Evolutionary conservation across 2,888 invertebrate genomes (phyloP).

Genomic region (Neocrepidodera transversa): DNA sequence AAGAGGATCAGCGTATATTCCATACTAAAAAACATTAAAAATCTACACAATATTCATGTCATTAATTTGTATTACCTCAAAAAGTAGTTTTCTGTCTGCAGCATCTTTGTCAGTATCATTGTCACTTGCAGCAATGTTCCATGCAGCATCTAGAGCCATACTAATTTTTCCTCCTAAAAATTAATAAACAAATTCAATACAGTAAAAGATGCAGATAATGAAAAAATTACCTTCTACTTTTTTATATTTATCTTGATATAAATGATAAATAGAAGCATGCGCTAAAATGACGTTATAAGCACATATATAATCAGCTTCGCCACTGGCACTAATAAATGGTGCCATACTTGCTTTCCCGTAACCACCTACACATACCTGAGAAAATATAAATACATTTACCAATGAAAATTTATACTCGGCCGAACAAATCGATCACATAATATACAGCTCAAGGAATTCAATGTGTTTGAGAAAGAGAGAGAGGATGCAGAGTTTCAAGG

Average conservation of each 20-base stretch:
- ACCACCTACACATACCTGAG: conserved; percentile 37
- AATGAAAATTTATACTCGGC: too few species aligned
- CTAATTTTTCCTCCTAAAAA: conserved; percentile 20
- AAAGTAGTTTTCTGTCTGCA: conserved; percentile 65
- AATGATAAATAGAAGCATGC: conserved; percentile 68
- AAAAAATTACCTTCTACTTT: conserved; percentile 20
- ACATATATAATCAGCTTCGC: conserved; percentile 68
- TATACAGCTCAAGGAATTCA: too few species aligned
- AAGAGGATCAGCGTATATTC: conserved; percentile 64
- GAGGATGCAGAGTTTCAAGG: too few species aligned
- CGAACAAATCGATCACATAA: too few species aligned
- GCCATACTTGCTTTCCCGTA: conserved; percentile 57
- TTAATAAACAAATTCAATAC: not conserved
- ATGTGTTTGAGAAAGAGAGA: too few species aligned
- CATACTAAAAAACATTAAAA: conserved; percentile 35
- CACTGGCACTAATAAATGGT: conserved; percentile 61
- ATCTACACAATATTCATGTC: too few species aligned
- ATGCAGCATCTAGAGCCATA: conserved; percentile 30
- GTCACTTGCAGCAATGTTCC: conserved; percentile 51
- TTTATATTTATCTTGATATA: conserved; percentile 15
- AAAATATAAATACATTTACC: not conserved
- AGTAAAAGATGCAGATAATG: too few species aligned
- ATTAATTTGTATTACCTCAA: conserved; percentile 57
- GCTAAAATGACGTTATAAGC: conserved; percentile 69
- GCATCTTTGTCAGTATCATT: conserved; percentile 66